Evolutionary conservation across 2,797 vertebrate genomes (phyloP).

Genomic region (Oryzias dopingdopingensis): DNA sequence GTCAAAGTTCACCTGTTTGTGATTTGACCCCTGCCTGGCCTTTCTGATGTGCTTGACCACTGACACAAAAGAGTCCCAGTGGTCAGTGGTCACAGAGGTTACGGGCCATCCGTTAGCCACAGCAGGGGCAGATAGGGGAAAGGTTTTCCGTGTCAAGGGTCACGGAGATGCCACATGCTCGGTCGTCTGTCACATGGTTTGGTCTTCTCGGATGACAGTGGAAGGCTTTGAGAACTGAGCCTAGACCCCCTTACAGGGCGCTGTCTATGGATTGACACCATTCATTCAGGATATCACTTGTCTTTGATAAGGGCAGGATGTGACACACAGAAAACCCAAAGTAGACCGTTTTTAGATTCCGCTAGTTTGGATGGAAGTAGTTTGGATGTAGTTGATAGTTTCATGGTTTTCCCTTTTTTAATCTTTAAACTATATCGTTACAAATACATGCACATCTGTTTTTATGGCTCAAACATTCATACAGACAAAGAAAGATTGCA

Average conservation of each 20-base stretch:
- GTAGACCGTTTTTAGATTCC: constrained; percentile 22
- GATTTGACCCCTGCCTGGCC: constrained; percentile 51
- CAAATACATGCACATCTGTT: constrained; percentile 5
- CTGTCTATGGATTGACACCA: constrained; percentile 31
- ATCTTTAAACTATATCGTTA: not conserved
- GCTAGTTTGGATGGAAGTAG: constrained; percentile 1
- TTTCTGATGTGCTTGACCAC: constrained; percentile 59
- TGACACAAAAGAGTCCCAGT: constrained; percentile 64
- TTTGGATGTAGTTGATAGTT: not conserved
- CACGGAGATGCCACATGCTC: constrained; percentile 72
- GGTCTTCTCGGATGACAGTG: constrained; percentile 60
- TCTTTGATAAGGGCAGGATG: constrained; percentile 23
- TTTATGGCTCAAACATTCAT: constrained; percentile 24
- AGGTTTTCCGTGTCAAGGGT: constrained; percentile 65
- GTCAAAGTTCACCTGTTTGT: constrained; percentile 65
- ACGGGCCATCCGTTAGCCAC: constrained; percentile 57
- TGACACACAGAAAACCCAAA: constrained; percentile 20
- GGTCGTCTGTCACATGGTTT: constrained; percentile 65
- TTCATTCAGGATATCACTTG: constrained; percentile 49
- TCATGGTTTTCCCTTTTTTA: not conserved
- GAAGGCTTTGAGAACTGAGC: constrained; percentile 46
- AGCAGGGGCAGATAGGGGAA: constrained; percentile 52
- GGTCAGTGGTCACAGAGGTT: constrained; percentile 36
- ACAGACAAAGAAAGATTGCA: constrained; percentile 25
- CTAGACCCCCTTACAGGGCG: constrained; percentile 3